These are phyloP conservation scores for Alexandromys fortis DNA, from an alignment of 2,113 vertebrate species.

Conservation along the genomic window DNA sequence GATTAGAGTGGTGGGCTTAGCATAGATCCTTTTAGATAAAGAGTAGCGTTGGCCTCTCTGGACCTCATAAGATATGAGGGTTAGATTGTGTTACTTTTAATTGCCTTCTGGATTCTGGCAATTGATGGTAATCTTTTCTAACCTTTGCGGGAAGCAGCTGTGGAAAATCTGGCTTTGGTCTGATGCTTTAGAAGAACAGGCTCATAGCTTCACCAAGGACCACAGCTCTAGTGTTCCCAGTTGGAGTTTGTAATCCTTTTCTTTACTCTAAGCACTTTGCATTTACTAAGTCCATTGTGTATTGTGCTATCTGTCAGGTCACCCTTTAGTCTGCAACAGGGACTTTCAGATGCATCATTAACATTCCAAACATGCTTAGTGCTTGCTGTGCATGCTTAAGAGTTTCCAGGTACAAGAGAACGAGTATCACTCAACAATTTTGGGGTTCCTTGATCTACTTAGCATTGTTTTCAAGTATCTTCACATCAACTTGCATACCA, in stretches of 20 bases:
- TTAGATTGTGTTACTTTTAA: background rate
- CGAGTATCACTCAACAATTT: background rate
- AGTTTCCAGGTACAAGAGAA: background rate
- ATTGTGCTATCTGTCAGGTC: background rate
- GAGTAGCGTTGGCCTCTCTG: background rate
- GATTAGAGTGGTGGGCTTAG: background rate
- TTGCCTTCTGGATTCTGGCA: background rate
- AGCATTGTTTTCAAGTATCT: background rate
- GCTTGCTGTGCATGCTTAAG: background rate
- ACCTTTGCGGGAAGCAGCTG: background rate
- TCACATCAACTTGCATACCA: fast-evolving
- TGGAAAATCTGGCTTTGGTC: background rate
- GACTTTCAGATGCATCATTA: background rate
- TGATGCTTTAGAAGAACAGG: background rate
- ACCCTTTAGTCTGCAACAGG: background rate
- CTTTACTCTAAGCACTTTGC: background rate
- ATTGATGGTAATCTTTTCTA: background rate
- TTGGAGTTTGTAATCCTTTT: too few relatives aligned
- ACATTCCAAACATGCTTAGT: background rate
- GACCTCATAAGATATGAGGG: background rate
- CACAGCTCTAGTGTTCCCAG: background rate
- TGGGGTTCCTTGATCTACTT: background rate
- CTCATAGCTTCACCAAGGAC: background rate
- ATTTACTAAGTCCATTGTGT: fast-evolving
- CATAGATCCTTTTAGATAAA: background rate